Base-by-base conservation (phyloP, 1,140 invertebrate species). In the Camponotus pennsylvanicus region DNA sequence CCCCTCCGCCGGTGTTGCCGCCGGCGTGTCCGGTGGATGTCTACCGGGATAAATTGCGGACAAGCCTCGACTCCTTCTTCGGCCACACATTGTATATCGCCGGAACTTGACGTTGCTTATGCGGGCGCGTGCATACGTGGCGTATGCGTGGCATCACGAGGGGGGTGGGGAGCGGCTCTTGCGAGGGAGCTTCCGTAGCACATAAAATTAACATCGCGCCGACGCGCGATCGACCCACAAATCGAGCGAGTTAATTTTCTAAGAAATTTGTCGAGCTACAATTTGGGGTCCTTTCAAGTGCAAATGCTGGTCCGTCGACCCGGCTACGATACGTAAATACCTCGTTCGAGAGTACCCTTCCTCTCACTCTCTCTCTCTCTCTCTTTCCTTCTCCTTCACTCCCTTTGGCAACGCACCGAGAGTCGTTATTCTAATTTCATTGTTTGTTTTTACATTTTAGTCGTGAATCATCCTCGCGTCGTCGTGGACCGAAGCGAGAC, bases 151-250 rank as follows among this genome's bases (percentile, higher is more conserved):
- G 52, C 49, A 82, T 45, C 59, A 70, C 42, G 45, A 73, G 37
- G 27, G 45, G 13, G 42, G 52, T 55, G 52, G 1, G 42, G 9
- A 45, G 57, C 40, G 57, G 7, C 27, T 27, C 27, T 27, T 27
- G 45, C 13, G 45, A 40, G 27, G 8, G 40, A 15, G 37, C 85
- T 78, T 86, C 79, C 79, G 85, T 76, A 59, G 52, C 55, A 37
- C 63, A 61, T 85, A 83, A 85, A 85, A 85, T 85, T 85, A 80
- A 82, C 84, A 49, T 85, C 49, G 42, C 34, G 40, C 52, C 34
- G 13, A 71, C 69, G 49, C 13, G 4, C 49, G 49, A 52, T 52
- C 15, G 49, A 40, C 45, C 13, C 64, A 69, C 45, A 11, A 82
- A 55, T 66, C 61, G 69, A 45, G 82, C 75, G 76, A 63, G 49